Conservation (phyloP, 2,113 vertebrate species). For the Fukomys damarensis region DNA sequence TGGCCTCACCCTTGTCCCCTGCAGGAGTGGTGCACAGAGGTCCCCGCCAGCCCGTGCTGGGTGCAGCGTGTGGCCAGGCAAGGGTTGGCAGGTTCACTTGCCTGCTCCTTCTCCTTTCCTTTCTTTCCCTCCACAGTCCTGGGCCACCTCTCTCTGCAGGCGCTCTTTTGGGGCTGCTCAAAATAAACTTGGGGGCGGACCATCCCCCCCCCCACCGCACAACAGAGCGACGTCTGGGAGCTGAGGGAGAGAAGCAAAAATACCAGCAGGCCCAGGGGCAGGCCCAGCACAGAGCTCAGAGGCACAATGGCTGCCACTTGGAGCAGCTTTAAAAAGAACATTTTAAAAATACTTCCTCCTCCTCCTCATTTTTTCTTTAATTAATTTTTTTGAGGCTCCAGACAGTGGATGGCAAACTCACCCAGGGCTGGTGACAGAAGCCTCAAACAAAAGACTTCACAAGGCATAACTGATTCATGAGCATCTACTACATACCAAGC, state of each 20-base stretch:
- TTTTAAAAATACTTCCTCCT: conserved; percentile 43
- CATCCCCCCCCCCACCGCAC: neutral
- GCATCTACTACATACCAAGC: neutral
- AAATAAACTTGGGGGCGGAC: conserved; percentile 70
- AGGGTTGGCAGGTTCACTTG: rapidly evolving
- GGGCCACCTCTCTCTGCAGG: neutral
- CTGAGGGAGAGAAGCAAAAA: neutral
- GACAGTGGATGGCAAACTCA: neutral
- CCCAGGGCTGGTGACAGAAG: neutral
- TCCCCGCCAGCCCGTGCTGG: neutral
- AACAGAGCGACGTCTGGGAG: conserved; percentile 40
- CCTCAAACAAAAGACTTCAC: neutral
- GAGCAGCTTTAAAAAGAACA: conserved; percentile 52
- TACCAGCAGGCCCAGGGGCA: neutral
- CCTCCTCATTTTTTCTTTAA: conserved; percentile 56
- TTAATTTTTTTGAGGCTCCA: conserved; percentile 58
- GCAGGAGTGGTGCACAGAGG: neutral
- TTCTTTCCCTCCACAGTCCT: neutral
- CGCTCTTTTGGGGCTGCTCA: conserved; percentile 49
- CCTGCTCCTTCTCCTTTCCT: neutral
- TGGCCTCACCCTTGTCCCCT: neutral
- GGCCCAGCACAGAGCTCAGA: neutral
- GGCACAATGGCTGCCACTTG: conserved; percentile 46
- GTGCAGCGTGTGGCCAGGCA: neutral
- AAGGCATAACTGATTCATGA: neutral